Evolutionary conservation across 37 sponge, comb jelly and placozoan species (phyloP).

Genomic region (Halichondria panicea): DNA sequence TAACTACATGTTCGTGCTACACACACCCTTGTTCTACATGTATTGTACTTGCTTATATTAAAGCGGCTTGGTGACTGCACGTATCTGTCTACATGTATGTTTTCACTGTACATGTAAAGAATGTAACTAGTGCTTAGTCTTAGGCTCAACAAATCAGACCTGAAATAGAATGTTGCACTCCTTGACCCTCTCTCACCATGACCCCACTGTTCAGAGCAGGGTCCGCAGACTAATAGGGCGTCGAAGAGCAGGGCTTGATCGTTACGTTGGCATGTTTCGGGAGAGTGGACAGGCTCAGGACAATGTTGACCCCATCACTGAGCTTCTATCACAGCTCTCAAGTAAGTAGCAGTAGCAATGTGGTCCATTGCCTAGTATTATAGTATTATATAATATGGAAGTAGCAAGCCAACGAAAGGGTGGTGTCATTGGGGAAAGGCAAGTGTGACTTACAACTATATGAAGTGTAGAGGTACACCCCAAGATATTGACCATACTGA

Average conservation of each 20-base stretch:
- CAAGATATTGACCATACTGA: too few relatives aligned
- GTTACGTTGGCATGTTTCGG: constrained; percentile 28
- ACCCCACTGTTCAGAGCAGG: constrained; percentile 28
- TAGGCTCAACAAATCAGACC: neutral
- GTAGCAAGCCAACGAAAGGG: too few relatives aligned
- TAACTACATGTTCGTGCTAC: neutral
- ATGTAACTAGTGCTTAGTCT: neutral
- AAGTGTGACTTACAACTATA: too few relatives aligned
- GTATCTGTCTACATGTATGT: too few relatives aligned
- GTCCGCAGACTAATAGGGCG: constrained; percentile 59
- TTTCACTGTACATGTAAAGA: neutral
- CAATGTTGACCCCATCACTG: constrained; percentile 73
- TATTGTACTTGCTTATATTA: too few relatives aligned
- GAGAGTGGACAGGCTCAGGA: constrained; percentile 39
- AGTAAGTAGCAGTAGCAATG: too few relatives aligned
- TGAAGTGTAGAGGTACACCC: too few relatives aligned
- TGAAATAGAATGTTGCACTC: neutral
- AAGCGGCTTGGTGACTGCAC: too few relatives aligned
- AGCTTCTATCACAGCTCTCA: constrained; percentile 77
- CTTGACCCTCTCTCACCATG: constrained; percentile 33
- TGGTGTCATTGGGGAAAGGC: too few relatives aligned
- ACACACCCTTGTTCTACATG: too few relatives aligned
- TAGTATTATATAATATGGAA: too few relatives aligned
- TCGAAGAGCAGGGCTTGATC: constrained; percentile 49
- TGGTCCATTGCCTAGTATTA: too few relatives aligned